Percentiles rank a stretch among this genome's conserved stretches.
Evolutionary conservation across 1,140 invertebrate genomes (phyloP).

Genomic region (Panagrolaimus sp.): DNA sequence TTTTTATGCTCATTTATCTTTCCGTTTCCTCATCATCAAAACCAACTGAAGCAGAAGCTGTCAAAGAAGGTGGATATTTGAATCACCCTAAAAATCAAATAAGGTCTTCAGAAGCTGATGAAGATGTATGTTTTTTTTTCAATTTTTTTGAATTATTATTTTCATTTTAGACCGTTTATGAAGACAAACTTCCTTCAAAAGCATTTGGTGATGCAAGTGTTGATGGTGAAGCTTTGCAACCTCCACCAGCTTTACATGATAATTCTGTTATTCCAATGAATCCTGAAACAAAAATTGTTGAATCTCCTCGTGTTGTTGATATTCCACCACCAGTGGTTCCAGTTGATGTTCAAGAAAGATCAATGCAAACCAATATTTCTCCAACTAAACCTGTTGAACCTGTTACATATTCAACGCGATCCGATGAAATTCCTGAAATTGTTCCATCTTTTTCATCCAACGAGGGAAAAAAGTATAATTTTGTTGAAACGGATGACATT

Average conservation of each 20-base stretch:
- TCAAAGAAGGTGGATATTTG: not conserved
- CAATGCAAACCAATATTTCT: not conserved
- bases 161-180: conserved; percentile 1
- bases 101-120: not conserved
- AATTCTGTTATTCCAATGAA: conserved; percentile 1
- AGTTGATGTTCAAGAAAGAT: not conserved
- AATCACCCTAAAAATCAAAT: too few species aligned
- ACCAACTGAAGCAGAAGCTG: not conserved
- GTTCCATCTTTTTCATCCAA: not conserved
- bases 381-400: not conserved
- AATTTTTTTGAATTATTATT: not conserved
- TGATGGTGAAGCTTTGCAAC: not conserved
- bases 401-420: not conserved
- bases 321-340: not conserved
- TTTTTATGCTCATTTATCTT: not conserved
- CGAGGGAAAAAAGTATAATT: not conserved
- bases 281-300: not conserved
- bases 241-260: not conserved
- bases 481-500: conserved; percentile 8
- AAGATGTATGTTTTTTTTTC: not conserved
- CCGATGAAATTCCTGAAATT: not conserved
- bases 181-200: not conserved
- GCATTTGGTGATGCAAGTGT: not conserved
- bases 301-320: not conserved
- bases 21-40: not conserved